Evolutionary conservation across 1,140 invertebrate species (phyloP), one percentile per base, ranked within the genome.

Genomic region (Heliconius himera): DNA sequence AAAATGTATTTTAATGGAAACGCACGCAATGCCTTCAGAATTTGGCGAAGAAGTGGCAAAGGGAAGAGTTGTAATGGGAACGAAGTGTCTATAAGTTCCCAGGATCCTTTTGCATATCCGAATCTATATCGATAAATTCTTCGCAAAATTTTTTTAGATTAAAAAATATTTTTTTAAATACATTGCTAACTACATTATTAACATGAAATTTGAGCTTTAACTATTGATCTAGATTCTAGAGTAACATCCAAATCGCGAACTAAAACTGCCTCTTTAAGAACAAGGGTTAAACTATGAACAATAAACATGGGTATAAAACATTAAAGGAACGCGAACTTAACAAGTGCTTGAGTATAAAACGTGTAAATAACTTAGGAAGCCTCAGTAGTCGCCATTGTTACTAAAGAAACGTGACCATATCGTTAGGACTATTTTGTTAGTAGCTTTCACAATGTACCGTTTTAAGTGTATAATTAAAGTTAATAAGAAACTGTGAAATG

Each of bases 341-440:
- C 70, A 71, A 38, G 70, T 71, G 29, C 36, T 36, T 26, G 36
- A 71, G 20, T 20, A 71, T 71, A n/a, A 20, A 41, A 38, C n/a
- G n/a, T 41, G 70, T 72, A 72, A 72, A 72, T 72, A 72, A 41
- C 9, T 72, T 38, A 8, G 1, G 29, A 38, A 72, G n/a, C 18
- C n/a, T 8, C 8, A 41, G 36, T 72, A 41, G 20, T n/a, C 36
- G 70, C 36, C 70, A 41, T 72, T 72, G 36, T 72, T 72, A n/a
- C 9, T 38, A 36, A n/a, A 20, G 33, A 72, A 72, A 72, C 70
- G 70, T 72, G 70, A 72, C 33, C 36, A 72, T 72, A 72, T 72
- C n/a, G 36, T 72, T 72, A 72, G 70, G 36, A 20, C 70, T 26
- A 20, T 36, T 71, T 38, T n/a, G 70, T n/a, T 71, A 18, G 70